Base-by-base conservation (phyloP, 1,140 invertebrate species). In the Odontomachus brunneus region DNA sequence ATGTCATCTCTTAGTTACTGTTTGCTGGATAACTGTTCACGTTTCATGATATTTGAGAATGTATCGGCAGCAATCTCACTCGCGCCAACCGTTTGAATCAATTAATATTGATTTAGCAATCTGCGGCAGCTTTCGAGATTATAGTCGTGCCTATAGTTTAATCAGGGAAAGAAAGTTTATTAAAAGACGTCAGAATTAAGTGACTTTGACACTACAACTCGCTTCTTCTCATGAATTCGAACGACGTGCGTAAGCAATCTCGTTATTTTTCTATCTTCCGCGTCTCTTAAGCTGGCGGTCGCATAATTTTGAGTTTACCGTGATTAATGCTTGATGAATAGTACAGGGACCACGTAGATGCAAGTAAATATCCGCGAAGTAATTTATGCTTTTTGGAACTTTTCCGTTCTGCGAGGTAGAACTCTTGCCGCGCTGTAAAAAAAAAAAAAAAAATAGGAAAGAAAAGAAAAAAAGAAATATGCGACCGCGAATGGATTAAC, bases 401-500 rank as follows among this genome's bases (percentile, higher is more conserved):
- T 75, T 78, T 57, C 63, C 33, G 65, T 59, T 69, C 57, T 26
- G 51, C 29, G 63, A 44, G 48, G 65, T 22, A 69, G 57, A 80
- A 69, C 44, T 80, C 29, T 48, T 49, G 51, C 33, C 3, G 44
- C 22, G 22, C 29, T 5, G 19, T 69, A 71, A 71, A 33, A 17
- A 57, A 69, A 74, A 69, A 71, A 44, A 4, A 44, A 44, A 11
- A 44, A 7, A 44, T 2, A 33, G 29, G 5, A 5, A 33, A 33
- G 5, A 5, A 33, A 5, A 33, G 29, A 33, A 44, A 44, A 44
- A 44, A 44, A 44, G 38, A 44, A 74, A 69, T 19, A 69, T 22
- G 14, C 51, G 38, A 57, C 63, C 51, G 17, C 75, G 75, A 80
- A 80, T 80, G 75, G 75, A 80, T 71, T 80, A 80, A 80, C 75